Evolutionary conservation across 2,888 invertebrate genomes (phyloP).

Genomic region (Meandrusa payeni): DNA sequence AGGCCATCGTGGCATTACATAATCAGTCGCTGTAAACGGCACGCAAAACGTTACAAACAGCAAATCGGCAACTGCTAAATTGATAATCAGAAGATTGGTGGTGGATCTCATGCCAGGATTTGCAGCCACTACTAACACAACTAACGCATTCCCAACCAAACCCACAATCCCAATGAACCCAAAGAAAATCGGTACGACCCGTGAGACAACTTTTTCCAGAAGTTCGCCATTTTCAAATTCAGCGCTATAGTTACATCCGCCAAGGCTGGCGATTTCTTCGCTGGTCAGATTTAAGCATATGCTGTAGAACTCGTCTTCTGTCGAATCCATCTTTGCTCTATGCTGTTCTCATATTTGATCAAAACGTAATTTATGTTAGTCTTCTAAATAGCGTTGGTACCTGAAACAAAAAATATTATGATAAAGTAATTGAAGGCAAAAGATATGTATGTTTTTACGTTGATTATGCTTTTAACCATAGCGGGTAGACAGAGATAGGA

Average conservation of each 20-base stretch:
- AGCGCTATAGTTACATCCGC: slow-evolving; percentile 60
- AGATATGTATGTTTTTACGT: too few species aligned
- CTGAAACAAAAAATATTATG: slow-evolving; percentile 46
- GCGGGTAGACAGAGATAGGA: too few species aligned
- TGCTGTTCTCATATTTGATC: slow-evolving; percentile 26
- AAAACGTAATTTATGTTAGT: slow-evolving; percentile 14
- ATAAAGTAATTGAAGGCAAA: too few species aligned
- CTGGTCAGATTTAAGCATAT: slow-evolving; percentile 66
- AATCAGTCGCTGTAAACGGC: slow-evolving; percentile 95
- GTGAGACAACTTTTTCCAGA: slow-evolving; percentile 83
- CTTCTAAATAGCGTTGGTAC: slow-evolving; percentile 39
- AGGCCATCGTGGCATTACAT: slow-evolving; percentile 93
- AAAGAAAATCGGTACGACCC: slow-evolving; percentile 90
- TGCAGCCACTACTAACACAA: slow-evolving; percentile 92
- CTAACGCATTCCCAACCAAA: slow-evolving; percentile 93
- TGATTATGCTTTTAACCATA: too few species aligned
- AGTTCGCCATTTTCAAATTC: slow-evolving; percentile 76
- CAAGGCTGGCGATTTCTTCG: slow-evolving; percentile 51
- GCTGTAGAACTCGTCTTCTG: slow-evolving; percentile 68
- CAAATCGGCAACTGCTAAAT: slow-evolving; percentile 93
- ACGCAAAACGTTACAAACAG: slow-evolving; percentile 96
- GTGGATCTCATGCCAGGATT: slow-evolving; percentile 96
- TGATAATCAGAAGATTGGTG: slow-evolving; percentile 95
- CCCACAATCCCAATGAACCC: slow-evolving; percentile 93
- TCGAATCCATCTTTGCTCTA: slow-evolving; percentile 53